A percentile compares a stretch with the other conserved stretches of the same genome.
phyloP scores from a whole-genome alignment of 2,113 vertebrate species.

The Dissostichus mawsoni region DNA sequence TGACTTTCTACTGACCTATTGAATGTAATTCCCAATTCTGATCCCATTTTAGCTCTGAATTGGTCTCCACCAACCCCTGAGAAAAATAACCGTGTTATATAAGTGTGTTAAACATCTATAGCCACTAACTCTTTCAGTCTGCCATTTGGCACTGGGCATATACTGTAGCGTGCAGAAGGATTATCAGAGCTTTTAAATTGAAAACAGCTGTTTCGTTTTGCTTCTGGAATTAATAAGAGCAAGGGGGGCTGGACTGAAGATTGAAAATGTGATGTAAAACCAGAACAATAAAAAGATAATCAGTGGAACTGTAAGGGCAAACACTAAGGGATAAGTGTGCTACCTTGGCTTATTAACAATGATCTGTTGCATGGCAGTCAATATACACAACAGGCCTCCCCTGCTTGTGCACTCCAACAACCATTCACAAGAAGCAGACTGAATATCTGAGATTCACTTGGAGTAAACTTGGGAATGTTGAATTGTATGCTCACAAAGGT shows the following conservation, averaged over 20 bases:
- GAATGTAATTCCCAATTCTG: background rate
- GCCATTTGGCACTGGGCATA: background rate
- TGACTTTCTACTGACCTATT: no score
- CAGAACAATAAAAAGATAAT: slow-evolving; percentile 1
- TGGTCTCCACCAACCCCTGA: background rate
- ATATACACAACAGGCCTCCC: slow-evolving; percentile 12
- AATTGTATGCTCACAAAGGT: slow-evolving; percentile 4
- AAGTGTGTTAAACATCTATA: background rate
- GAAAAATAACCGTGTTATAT: background rate
- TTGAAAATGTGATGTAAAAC: slow-evolving; percentile 1
- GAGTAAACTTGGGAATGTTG: background rate
- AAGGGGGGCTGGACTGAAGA: background rate
- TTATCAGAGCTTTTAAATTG: background rate
- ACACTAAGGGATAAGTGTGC: background rate
- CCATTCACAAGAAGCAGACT: slow-evolving; percentile 54
- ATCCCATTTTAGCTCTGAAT: background rate
- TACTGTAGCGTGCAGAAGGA: background rate
- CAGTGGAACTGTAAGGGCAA: background rate
- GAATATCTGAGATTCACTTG: slow-evolving; percentile 56
- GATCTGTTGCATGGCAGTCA: slow-evolving; percentile 43
- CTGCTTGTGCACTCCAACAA: slow-evolving; percentile 22
- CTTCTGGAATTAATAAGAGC: background rate
- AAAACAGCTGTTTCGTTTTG: background rate
- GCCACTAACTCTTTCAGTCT: background rate
- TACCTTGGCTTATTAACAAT: slow-evolving; percentile 38